Evolutionary conservation across 1,140 invertebrate genomes (phyloP), one percentile per base, ranked within the genome.

Genomic region (Drosophila trapezifrons): DNA sequence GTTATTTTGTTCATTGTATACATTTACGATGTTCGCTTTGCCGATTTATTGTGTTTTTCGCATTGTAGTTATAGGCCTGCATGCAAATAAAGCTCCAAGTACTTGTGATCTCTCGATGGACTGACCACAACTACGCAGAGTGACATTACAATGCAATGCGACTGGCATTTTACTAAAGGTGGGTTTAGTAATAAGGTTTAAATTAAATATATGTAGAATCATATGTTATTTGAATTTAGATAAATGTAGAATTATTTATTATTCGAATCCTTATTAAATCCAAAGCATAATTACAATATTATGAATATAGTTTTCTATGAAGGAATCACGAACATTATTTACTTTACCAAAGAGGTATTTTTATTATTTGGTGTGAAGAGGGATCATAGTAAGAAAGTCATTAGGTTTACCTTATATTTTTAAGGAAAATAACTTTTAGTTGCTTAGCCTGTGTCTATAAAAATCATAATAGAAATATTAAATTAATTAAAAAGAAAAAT

Each of bases 51-150:
- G 35, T 25, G 40, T 66, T 59, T 60, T 64, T 12, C 22, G 9
- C 38, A 18, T 38, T 35, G 43, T 46, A 54, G n/a, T 43, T 38
- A 64, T 22, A 46, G 32, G 46, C 47, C 56, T 37, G 22, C 38
- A 81, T 86, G 70, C 74, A 81, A 81, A 76, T 81, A 25, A 71
- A 52, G 62, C 66, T 43, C 22, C 22, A 43, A 60, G 45, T 64
- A 35, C 25, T 45, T 62, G 38, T 40, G 38, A 32, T 32, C 27
- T 27, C 20, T 47, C 6, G 10, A 45, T n/a, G 40, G 45, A 40
- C 77, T 70, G 66, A 40, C 62, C 76, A 80, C 65, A 63, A 72
- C 69, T 78, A 56, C 59, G 52, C 20, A 67, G 45, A 45, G 2
- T 27, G 40, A 29, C 18, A 57, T 71, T 65, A 71, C 25, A 67